phyloP scores from a whole-genome alignment of 2,888 invertebrate species.

The Drosophila pullipes region DNA sequence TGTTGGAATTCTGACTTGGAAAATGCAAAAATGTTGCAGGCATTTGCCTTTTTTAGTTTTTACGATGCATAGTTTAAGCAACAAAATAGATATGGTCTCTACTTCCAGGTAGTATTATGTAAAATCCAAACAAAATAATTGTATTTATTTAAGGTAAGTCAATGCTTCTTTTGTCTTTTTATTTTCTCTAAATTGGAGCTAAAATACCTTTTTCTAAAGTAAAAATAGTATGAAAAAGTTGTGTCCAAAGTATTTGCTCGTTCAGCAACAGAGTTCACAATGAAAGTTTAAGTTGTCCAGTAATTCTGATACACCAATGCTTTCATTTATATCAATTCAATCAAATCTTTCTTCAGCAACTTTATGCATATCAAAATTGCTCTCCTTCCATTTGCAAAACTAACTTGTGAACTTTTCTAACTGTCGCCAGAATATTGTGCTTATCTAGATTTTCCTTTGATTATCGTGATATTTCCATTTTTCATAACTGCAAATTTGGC shows the following conservation, averaged over 20 bases:
- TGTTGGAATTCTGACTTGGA: constrained; percentile 8
- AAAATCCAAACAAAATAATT: background rate
- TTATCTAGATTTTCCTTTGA: constrained; percentile 3
- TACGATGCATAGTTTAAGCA: constrained; percentile 16
- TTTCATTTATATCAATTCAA: background rate
- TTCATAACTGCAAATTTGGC: constrained; percentile 3
- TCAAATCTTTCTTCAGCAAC: background rate
- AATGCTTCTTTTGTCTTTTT: background rate
- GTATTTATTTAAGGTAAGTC: background rate
- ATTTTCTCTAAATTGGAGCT: background rate
- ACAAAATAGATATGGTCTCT: background rate
- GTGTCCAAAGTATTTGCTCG: background rate
- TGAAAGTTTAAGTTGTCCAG: background rate
- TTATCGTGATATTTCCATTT: constrained; percentile 36
- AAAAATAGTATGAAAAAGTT: background rate
- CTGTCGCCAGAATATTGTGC: background rate
- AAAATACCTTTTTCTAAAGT: background rate
- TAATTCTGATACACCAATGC: background rate
- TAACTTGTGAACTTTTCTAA: background rate
- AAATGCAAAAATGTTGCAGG: constrained; percentile 27
- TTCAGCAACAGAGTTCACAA: background rate
- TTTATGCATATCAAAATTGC: background rate
- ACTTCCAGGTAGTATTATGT: background rate
- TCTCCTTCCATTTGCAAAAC: background rate
- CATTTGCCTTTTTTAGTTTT: constrained; percentile 10